phyloP scores from a whole-genome alignment of 35 echinoderm and acorn worm genomes.

The Ptychodera flava region DNA sequence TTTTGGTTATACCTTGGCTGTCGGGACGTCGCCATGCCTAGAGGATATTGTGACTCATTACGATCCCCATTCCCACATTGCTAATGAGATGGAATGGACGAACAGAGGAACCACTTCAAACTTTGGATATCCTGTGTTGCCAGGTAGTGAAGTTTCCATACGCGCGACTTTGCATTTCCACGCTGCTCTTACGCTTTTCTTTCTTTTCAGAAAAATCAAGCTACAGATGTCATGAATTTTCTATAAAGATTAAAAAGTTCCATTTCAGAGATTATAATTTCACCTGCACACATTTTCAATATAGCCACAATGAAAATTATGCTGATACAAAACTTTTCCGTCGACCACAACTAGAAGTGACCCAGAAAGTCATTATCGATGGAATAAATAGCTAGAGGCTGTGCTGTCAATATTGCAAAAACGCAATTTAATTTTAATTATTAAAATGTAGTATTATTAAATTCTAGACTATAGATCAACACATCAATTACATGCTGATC shows the following conservation, averaged over 20 bases:
- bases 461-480: not conserved
- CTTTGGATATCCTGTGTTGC: slow-evolving; percentile 16
- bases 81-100: slow-evolving; percentile 34
- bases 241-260: not conserved
- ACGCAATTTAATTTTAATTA: not conserved
- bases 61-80: slow-evolving; percentile 40
- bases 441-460: not conserved
- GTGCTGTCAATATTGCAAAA: not conserved
- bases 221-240: not conserved
- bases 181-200: not conserved
- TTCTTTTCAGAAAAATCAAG: not conserved
- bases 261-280: not conserved
- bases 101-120: slow-evolving; percentile 11
- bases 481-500: not conserved
- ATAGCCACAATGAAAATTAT: too few species aligned
- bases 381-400: not conserved
- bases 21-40: not conserved
- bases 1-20: slow-evolving; percentile 35
- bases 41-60: slow-evolving; percentile 12
- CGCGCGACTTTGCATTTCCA: slow-evolving; percentile 8
- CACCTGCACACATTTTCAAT: too few species aligned
- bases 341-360: too few species aligned
- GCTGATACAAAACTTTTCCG: too few species aligned
- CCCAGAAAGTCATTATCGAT: not conserved
- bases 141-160: slow-evolving; percentile 21